A percentile compares a stretch with the other conserved stretches of the same genome.
Evolutionary conservation across 2,888 invertebrate species (phyloP).

Genomic region (Danaus chrysippus): DNA sequence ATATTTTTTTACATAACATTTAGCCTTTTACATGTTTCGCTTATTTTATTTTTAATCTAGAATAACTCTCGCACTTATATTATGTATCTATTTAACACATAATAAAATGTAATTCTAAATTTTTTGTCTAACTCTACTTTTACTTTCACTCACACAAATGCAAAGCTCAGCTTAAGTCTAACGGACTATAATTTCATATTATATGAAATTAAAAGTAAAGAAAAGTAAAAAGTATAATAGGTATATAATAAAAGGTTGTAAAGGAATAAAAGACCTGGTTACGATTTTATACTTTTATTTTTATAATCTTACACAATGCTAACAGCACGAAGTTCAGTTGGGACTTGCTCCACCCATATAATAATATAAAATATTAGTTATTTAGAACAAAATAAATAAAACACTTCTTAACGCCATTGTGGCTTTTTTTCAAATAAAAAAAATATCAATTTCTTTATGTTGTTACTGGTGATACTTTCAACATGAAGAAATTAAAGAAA

Average conservation of each 20-base stretch:
- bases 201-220: no score
- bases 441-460: conserved; percentile 64
- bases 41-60: no score
- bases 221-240: not conserved
- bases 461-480: conserved; percentile 66
- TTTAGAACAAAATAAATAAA: conserved; percentile 76
- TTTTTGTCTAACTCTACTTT: no score
- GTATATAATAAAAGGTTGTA: no score
- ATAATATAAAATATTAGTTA: conserved; percentile 73
- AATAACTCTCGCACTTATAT: no score
- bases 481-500: conserved; percentile 68
- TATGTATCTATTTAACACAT: no score
- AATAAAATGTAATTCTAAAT: no score
- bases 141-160: no score
- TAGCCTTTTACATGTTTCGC: no score
- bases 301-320: conserved; percentile 69
- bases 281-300: conserved; percentile 27
- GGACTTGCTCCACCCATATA: conserved; percentile 59
- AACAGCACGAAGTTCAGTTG: conserved; percentile 68
- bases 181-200: no score
- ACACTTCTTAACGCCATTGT: conserved; percentile 67
- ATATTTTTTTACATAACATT: no score
- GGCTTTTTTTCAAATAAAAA: conserved; percentile 54
- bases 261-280: not conserved
- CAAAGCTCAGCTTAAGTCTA: no score